Evolutionary conservation across 2,888 invertebrate genomes (phyloP).

Genomic region (Drosophila falleni): DNA sequence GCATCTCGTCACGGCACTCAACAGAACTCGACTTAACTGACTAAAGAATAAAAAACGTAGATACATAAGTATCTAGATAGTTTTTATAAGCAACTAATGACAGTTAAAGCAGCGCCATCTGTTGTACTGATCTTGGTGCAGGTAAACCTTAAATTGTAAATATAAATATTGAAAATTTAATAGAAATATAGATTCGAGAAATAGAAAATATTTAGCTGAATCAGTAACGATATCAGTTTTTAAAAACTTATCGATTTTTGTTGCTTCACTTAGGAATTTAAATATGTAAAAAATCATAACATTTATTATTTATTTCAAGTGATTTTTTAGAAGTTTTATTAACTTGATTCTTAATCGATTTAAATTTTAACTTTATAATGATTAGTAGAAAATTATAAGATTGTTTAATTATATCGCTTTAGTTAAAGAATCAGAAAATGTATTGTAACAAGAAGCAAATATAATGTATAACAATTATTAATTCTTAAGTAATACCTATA

Average conservation of each 20-base stretch:
- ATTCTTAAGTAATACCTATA: no score
- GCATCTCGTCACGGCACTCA: constrained; percentile 37
- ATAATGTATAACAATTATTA: no score
- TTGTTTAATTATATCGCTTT: background rate
- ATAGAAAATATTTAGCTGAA: no score
- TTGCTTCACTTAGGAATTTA: background rate
- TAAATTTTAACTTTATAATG: background rate
- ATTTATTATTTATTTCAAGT: background rate
- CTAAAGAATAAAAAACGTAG: background rate
- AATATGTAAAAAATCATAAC: no score
- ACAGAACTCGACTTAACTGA: constrained; percentile 9
- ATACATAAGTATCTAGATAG: constrained; percentile 1
- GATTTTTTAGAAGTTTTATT: no score
- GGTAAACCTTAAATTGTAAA: no score
- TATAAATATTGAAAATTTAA: background rate
- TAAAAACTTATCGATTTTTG: no score
- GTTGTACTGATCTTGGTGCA: background rate
- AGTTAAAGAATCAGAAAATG: background rate
- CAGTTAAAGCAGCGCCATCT: background rate
- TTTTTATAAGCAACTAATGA: background rate
- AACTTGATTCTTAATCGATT: background rate
- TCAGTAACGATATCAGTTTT: no score
- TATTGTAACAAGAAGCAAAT: no score
- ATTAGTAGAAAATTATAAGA: background rate
- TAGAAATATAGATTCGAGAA: background rate